A percentile compares a stretch with the other conserved stretches of the same genome.
phyloP scores from a whole-genome alignment of 2,888 invertebrate species.

The Protula sp. region DNA sequence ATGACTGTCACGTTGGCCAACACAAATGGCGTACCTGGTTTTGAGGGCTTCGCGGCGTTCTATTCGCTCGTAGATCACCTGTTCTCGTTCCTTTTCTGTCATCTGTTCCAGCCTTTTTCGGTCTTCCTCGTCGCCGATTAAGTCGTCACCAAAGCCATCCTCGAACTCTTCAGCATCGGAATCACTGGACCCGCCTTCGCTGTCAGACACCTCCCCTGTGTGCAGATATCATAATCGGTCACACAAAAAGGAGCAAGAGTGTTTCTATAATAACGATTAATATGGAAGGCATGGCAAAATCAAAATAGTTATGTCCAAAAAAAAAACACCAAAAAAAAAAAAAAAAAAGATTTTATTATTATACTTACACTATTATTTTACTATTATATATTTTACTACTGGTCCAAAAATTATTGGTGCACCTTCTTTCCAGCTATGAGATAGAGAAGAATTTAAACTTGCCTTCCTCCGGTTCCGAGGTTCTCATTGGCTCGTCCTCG shows the following conservation, averaged over 20 bases:
- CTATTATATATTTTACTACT: too few species aligned
- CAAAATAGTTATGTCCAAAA: too few species aligned
- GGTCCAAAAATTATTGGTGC: too few species aligned
- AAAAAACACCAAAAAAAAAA: too few species aligned
- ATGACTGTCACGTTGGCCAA: too few species aligned
- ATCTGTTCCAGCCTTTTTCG: constrained; percentile 80
- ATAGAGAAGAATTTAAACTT: constrained; percentile 4
- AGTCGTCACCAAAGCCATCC: constrained; percentile 93
- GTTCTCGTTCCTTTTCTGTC: constrained; percentile 95
- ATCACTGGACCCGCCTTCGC: constrained; percentile 29
- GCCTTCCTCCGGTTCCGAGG: constrained; percentile 51
- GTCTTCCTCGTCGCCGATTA: constrained; percentile 96
- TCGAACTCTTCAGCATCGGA: constrained; percentile 74
- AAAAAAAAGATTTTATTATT: too few species aligned
- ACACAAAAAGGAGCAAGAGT: too few species aligned
- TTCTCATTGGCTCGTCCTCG: constrained; percentile 29
- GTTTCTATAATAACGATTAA: too few species aligned
- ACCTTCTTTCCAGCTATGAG: too few species aligned
- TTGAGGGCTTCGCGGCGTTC: constrained; percentile 90
- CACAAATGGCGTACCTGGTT: constrained; percentile 62
- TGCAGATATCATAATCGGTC: not conserved
- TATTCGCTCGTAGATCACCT: constrained; percentile 92
- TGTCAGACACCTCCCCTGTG: constrained; percentile 74
- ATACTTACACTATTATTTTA: too few species aligned
- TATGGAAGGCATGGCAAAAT: too few species aligned